A percentile compares a stretch with the other conserved stretches of the same genome.
phyloP scores from a whole-genome alignment of 2,113 vertebrate species.

The Chaenogobius annularis region DNA sequence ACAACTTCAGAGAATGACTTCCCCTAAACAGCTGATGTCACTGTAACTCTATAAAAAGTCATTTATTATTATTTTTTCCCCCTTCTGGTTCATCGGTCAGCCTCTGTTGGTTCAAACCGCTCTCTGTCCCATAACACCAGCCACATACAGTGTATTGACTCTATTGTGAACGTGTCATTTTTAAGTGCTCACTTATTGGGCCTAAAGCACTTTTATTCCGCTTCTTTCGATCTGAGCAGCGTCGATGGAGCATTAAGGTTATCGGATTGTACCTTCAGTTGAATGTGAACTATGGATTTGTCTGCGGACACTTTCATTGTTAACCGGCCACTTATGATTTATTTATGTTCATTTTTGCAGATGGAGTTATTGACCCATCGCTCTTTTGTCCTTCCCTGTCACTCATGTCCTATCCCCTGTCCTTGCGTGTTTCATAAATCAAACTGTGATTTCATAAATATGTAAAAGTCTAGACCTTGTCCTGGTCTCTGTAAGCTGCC shows the following conservation, averaged over 20 bases:
- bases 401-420: slow-evolving; percentile 41
- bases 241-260: slow-evolving; percentile 29
- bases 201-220: slow-evolving; percentile 14
- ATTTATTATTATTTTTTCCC: neutral
- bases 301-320: slow-evolving; percentile 23
- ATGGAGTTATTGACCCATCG: slow-evolving; percentile 13
- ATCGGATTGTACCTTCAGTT: slow-evolving; percentile 22
- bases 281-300: slow-evolving; percentile 34
- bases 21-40: neutral
- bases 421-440: neutral
- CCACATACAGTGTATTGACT: slow-evolving; percentile 15
- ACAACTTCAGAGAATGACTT: neutral
- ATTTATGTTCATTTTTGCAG: slow-evolving; percentile 7
- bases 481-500: neutral
- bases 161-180: slow-evolving; percentile 4
- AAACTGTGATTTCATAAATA: neutral
- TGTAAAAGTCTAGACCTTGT: neutral
- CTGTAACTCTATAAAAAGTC: neutral
- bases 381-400: slow-evolving; percentile 16
- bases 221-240: slow-evolving; percentile 17
- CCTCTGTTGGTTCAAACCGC: neutral
- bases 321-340: slow-evolving; percentile 18
- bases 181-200: slow-evolving; percentile 15
- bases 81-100: neutral
- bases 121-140: neutral